These are phyloP conservation scores for Neoarius graeffei DNA, from an alignment of 2,113 vertebrate species.

Conservation along the genomic window DNA sequence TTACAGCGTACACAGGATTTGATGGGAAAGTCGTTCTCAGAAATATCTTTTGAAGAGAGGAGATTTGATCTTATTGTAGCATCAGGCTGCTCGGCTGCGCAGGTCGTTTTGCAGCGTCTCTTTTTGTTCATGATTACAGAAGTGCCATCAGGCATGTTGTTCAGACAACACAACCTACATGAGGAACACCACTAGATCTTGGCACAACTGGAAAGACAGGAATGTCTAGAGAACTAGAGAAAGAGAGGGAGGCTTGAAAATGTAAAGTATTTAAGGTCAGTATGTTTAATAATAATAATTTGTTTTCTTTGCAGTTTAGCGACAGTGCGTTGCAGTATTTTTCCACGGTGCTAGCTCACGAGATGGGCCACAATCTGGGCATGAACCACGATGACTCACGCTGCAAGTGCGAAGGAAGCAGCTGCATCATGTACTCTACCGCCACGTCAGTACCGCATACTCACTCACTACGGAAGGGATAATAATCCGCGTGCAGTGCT, in stretches of 20 bases:
- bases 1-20: no score
- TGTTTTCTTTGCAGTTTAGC: conserved; percentile 65
- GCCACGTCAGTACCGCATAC: conserved; percentile 68
- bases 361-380: conserved; percentile 87
- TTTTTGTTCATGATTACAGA: no score
- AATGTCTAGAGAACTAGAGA: not conserved
- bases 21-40: no score
- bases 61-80: no score
- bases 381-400: conserved; percentile 76
- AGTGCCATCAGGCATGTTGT: not conserved
- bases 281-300: not conserved
- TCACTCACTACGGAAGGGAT: not conserved
- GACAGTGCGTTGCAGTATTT: conserved; percentile 45
- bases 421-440: conserved; percentile 76
- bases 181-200: not conserved
- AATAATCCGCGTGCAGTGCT: not conserved
- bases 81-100: no score
- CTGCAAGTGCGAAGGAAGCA: conserved; percentile 57
- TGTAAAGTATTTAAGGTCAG: not conserved
- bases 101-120: no score
- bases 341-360: conserved; percentile 82
- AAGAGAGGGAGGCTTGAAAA: not conserved
- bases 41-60: no score
- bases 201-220: not conserved
- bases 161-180: not conserved